Conservation (phyloP, 2,888 invertebrate genomes). For the Cerceris ruficornis region DNA sequence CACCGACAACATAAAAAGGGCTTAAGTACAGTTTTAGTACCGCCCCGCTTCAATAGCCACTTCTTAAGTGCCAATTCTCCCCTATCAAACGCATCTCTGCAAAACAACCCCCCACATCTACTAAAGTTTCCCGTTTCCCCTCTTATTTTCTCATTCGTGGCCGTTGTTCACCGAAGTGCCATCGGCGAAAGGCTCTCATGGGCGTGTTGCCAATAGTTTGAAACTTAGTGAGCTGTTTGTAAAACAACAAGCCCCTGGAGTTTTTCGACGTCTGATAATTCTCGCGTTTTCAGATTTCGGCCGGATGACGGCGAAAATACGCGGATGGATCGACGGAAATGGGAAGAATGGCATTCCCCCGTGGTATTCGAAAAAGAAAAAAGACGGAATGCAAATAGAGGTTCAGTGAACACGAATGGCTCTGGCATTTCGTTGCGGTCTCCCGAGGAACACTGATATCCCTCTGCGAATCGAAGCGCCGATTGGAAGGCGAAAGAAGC, state of each 20-base stretch:
- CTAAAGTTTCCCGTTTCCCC: neutral
- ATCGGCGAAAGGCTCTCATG: conserved; percentile 19
- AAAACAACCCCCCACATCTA: too few species aligned
- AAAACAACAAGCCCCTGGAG: neutral
- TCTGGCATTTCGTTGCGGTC: conserved; percentile 13
- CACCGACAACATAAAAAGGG: too few species aligned
- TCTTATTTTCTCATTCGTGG: neutral
- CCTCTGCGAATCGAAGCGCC: conserved; percentile 7
- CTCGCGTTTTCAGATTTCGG: conserved; percentile 27
- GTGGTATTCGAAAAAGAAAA: neutral
- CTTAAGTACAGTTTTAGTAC: too few species aligned
- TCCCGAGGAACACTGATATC: neutral
- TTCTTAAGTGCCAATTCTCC: too few species aligned
- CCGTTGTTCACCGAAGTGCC: neutral
- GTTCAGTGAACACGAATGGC: conserved; percentile 29
- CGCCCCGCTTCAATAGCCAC: too few species aligned
- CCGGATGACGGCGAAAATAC: conserved; percentile 8
- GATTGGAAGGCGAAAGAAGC: neutral
- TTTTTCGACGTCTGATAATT: conserved; percentile 21
- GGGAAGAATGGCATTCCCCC: neutral
- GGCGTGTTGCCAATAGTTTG: conserved; percentile 22
- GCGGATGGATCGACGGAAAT: conserved; percentile 21
- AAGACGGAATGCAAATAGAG: conserved; percentile 7
- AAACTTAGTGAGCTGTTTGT: conserved; percentile 27
- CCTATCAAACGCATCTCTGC: too few species aligned